Conservation (phyloP, 2,113 vertebrate genomes). For the Myocastor coypus region DNA sequence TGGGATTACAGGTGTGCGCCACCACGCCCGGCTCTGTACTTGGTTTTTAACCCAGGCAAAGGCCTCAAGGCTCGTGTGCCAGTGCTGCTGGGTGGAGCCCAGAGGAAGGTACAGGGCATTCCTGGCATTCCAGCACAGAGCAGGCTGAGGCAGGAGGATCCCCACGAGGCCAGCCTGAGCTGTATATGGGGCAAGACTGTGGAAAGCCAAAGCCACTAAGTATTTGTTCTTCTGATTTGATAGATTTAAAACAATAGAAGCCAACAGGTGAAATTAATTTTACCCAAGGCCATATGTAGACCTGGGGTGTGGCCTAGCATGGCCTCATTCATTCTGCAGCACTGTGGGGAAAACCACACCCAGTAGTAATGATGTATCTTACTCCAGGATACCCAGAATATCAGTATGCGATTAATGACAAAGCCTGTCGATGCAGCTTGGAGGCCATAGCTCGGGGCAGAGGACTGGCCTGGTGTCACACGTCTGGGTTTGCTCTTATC, state of each 20-base stretch:
- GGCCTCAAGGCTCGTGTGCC: neutral
- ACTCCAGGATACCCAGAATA: fast-evolving
- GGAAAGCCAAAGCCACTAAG: neutral
- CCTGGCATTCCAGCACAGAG: too few relatives aligned
- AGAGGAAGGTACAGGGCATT: neutral
- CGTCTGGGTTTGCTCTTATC: neutral
- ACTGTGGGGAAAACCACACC: neutral
- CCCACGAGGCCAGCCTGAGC: neutral
- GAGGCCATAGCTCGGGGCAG: neutral
- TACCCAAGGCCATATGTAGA: neutral
- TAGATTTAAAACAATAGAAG: neutral
- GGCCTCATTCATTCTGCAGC: neutral
- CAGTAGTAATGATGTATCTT: neutral
- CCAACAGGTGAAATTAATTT: neutral
- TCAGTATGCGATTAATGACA: neutral
- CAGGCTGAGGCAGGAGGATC: neutral
- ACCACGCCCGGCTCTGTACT: too few relatives aligned
- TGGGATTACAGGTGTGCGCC: too few relatives aligned
- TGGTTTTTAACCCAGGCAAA: neutral
- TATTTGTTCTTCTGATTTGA: neutral
- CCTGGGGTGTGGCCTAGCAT: neutral
- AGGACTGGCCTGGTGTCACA: neutral
- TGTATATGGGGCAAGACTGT: neutral
- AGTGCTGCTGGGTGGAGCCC: neutral
- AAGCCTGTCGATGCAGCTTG: neutral